A percentile compares a stretch with the other conserved stretches of the same genome.
These are phyloP conservation scores for Stictonetta naevosa DNA, from an alignment of 2,113 vertebrate species.

Conservation along the genomic window DNA sequence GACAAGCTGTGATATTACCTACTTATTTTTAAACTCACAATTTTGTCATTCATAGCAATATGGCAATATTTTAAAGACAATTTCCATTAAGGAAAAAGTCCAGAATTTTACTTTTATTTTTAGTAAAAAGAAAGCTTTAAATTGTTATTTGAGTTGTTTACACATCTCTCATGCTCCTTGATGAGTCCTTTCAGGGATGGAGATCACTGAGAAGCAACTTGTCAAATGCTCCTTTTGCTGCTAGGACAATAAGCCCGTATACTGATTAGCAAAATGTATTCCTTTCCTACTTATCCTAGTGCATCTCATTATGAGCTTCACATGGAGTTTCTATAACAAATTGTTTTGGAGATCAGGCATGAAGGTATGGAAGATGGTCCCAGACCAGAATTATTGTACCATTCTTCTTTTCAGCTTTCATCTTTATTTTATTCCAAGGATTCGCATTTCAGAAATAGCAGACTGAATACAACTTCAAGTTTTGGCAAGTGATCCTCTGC, in stretches of 20 bases:
- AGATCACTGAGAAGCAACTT: not conserved
- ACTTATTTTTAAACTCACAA: conserved; percentile 37
- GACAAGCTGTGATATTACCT: conserved; percentile 55
- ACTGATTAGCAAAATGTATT: not conserved
- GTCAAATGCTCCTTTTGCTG: not conserved
- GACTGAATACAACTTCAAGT: not conserved
- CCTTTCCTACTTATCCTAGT: not conserved
- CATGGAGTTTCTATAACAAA: not conserved
- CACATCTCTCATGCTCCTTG: not conserved
- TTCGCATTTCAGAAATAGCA: not conserved
- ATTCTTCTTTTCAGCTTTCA: not conserved
- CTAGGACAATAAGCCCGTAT: not conserved
- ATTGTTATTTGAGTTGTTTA: not conserved
- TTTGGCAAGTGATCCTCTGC: not conserved
- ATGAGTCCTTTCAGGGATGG: not conserved
- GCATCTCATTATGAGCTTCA: not conserved
- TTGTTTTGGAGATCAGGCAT: not conserved
- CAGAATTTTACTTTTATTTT: not conserved
- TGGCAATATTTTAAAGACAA: conserved; percentile 18
- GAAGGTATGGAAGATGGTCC: not conserved
- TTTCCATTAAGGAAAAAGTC: not conserved
- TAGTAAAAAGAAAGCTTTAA: not conserved
- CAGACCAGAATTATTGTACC: not conserved
- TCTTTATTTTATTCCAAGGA: not conserved
- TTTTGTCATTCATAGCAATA: not conserved